These are phyloP conservation scores for Cerastoderma edule DNA, from an alignment of 2,888 invertebrate genomes.

Conservation along the genomic window DNA sequence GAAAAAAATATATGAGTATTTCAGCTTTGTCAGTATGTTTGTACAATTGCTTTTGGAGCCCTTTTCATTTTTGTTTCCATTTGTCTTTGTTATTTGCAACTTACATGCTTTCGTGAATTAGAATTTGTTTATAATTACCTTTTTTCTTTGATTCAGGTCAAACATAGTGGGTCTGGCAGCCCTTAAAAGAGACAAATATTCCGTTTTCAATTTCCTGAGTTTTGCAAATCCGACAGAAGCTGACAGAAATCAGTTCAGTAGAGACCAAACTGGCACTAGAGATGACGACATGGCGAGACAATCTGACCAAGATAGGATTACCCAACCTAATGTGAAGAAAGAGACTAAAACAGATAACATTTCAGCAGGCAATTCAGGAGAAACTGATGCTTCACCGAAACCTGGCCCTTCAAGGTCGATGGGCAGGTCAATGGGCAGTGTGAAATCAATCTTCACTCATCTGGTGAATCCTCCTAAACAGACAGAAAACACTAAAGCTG, in stretches of 20 bases:
- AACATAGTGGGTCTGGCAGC: conserved; percentile 84
- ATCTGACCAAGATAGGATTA: background rate
- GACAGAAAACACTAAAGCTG: conserved; percentile 33
- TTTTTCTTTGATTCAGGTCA: conserved; percentile 71
- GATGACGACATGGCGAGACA: background rate
- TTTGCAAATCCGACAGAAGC: conserved; percentile 57
- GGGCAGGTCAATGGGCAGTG: too few species aligned
- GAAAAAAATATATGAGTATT: too few species aligned
- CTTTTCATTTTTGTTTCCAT: background rate
- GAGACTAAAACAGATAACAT: background rate
- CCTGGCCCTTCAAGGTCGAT: background rate
- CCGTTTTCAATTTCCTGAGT: conserved; percentile 91
- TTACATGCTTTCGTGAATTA: background rate
- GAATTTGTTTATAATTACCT: conserved; percentile 14
- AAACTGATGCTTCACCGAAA: conserved; percentile 43
- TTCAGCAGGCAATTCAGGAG: conserved; percentile 27
- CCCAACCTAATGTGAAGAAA: background rate
- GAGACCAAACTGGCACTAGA: too few species aligned
- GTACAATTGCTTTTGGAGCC: too few species aligned
- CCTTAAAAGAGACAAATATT: conserved; percentile 88
- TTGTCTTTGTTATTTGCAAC: background rate
- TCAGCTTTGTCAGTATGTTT: too few species aligned
- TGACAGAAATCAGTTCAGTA: conserved; percentile 6
- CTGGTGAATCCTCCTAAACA: conserved; percentile 29
- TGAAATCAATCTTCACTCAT: conserved; percentile 65